A percentile compares a stretch with the other conserved stretches of the same genome.
These are phyloP conservation scores for Pseudochirops cupreus DNA, from an alignment of 2,797 vertebrate genomes.

Conservation along the genomic window DNA sequence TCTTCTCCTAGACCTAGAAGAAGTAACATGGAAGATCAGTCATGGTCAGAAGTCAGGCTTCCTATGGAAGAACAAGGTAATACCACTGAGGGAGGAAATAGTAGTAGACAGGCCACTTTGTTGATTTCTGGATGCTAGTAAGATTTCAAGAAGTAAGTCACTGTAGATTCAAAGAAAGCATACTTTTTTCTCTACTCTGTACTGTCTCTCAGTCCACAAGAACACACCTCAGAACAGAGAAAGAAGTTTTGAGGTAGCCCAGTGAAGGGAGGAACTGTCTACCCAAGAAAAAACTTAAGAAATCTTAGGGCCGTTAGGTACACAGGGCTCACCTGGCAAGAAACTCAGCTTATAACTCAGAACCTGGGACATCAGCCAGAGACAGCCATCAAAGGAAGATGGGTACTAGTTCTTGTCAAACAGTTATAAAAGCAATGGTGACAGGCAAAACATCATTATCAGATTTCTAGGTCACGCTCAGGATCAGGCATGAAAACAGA, in stretches of 20 bases:
- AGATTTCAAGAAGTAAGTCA: conserved; percentile 39
- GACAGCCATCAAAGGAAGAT: not conserved
- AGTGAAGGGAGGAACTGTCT: conserved; percentile 30
- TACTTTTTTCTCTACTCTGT: conserved; percentile 12
- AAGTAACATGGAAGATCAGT: not conserved
- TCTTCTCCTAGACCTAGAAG: conserved; percentile 48
- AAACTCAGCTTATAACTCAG: conserved; percentile 6
- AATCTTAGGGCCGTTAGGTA: not conserved
- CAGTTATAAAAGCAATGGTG: conserved; percentile 3
- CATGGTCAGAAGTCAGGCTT: conserved; percentile 5
- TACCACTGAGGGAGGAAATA: conserved; percentile 21
- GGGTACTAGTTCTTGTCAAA: conserved; percentile 1
- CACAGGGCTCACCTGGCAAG: conserved; percentile 25
- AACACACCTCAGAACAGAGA: conserved; percentile 9
- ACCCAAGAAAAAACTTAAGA: conserved; percentile 36
- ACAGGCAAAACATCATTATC: conserved; percentile 63
- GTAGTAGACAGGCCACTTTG: not conserved
- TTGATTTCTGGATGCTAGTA: conserved; percentile 31
- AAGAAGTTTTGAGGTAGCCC: conserved; percentile 20
- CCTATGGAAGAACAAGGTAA: conserved; percentile 2
- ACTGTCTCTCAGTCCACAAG: conserved; percentile 27
- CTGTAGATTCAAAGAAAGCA: conserved; percentile 14
- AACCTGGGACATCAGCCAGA: not conserved
- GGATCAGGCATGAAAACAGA: conserved; percentile 69
- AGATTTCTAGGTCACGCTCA: conserved; percentile 65